These are phyloP conservation scores for Coptotermes formosanus DNA, from an alignment of 1,140 invertebrate species.

Conservation along the genomic window DNA sequence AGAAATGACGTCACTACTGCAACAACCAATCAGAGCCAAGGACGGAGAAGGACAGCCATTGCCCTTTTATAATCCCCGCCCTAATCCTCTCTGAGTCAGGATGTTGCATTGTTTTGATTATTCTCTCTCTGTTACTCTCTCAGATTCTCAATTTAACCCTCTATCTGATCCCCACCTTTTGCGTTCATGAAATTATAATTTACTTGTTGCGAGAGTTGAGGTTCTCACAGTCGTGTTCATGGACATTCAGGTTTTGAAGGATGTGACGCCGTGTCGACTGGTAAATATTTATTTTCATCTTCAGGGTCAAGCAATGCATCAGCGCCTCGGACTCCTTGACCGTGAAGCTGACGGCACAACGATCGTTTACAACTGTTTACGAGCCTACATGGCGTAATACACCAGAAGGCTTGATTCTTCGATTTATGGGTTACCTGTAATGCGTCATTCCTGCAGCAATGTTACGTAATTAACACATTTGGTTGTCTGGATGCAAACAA, in stretches of 20 bases:
- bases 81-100: neutral
- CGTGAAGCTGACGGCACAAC: too few species aligned
- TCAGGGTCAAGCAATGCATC: too few species aligned
- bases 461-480: neutral
- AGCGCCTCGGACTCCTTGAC: too few species aligned
- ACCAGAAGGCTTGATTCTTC: too few species aligned
- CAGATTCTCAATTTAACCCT: neutral
- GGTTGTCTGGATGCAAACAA: neutral
- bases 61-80: slow-evolving; percentile 23
- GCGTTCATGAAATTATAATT: too few species aligned
- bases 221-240: too few species aligned
- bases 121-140: neutral
- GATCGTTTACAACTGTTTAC: too few species aligned
- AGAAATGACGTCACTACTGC: slow-evolving; percentile 15
- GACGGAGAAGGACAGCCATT: slow-evolving; percentile 33
- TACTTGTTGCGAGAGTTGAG: too few species aligned
- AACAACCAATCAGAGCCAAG: slow-evolving; percentile 25
- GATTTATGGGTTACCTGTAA: neutral
- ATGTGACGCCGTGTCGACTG: too few species aligned
- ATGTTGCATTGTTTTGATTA: neutral
- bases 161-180: neutral
- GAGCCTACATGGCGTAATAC: too few species aligned
- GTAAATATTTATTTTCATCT: too few species aligned
- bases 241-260: too few species aligned
- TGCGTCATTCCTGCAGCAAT: neutral